These are phyloP conservation scores for Malthinus flaveolus DNA, from an alignment of 2,888 invertebrate species.

Conservation along the genomic window DNA sequence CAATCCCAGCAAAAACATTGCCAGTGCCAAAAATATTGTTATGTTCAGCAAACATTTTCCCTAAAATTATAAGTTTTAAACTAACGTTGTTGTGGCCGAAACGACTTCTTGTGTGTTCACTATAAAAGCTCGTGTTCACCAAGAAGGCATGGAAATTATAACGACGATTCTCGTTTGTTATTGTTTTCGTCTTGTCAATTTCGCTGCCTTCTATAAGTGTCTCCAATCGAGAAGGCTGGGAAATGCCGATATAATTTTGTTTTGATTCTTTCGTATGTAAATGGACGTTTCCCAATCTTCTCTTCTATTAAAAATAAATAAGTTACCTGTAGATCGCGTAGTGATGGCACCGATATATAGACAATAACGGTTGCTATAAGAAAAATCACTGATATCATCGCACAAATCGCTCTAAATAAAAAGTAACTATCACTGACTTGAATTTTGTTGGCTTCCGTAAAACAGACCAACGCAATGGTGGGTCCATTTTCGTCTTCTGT, in stretches of 20 bases:
- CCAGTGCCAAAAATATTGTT: slow-evolving; percentile 62
- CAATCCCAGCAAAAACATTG: slow-evolving; percentile 62
- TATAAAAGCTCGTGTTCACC: too few relatives aligned
- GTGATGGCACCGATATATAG: slow-evolving; percentile 63
- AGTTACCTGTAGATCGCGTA: slow-evolving; percentile 59
- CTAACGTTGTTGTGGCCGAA: too few relatives aligned
- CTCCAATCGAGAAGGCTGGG: too few relatives aligned
- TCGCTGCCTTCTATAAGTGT: too few relatives aligned
- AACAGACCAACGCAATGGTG: slow-evolving; percentile 49
- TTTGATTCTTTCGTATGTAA: too few relatives aligned
- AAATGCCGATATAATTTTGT: too few relatives aligned
- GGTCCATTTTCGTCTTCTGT: slow-evolving; percentile 24
- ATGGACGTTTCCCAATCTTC: not conserved
- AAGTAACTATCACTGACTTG: slow-evolving; percentile 35
- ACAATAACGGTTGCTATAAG: slow-evolving; percentile 62
- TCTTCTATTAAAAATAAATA: not conserved
- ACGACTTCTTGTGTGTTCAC: too few relatives aligned
- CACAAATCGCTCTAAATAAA: slow-evolving; percentile 37
- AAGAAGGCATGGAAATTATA: too few relatives aligned
- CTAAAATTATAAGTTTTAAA: slow-evolving; percentile 52
- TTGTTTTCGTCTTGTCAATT: too few relatives aligned
- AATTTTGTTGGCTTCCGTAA: slow-evolving; percentile 36
- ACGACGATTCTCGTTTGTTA: too few relatives aligned
- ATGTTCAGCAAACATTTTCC: slow-evolving; percentile 67
- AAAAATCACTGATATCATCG: slow-evolving; percentile 56